A percentile compares a stretch with the other conserved stretches of the same genome.
These are phyloP conservation scores for Ifrita kowaldi DNA, from an alignment of 2,113 vertebrate species.

Conservation along the genomic window DNA sequence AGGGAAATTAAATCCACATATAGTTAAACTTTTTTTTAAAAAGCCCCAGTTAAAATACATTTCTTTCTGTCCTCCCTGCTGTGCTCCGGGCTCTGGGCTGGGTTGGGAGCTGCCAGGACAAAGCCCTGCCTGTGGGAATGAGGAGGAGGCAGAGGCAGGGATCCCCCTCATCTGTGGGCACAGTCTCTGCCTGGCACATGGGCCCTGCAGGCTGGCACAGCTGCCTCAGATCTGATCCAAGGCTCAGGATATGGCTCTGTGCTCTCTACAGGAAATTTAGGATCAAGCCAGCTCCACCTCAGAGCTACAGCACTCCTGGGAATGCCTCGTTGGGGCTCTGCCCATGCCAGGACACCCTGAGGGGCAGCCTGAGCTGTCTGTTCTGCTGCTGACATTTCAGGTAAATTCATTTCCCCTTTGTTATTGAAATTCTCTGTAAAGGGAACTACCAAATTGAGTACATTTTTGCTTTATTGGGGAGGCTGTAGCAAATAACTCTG, in stretches of 20 bases:
- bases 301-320: neutral
- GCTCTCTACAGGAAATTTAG: neutral
- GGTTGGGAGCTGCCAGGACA: neutral
- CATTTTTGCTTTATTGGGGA: neutral
- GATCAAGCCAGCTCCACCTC: neutral
- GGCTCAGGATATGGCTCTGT: neutral
- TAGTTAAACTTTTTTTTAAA: accelerated
- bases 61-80: neutral
- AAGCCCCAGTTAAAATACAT: neutral
- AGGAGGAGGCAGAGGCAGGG: neutral
- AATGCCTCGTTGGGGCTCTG: neutral
- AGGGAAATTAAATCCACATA: neutral
- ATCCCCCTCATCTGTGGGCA: neutral
- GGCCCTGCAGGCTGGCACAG: neutral
- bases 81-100: neutral
- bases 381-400: neutral
- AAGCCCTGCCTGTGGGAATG: neutral
- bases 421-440: neutral
- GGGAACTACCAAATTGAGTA: neutral
- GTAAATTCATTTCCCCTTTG: neutral
- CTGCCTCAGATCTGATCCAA: neutral
- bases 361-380: neutral
- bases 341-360: neutral
- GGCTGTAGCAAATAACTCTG: neutral
- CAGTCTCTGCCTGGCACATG: neutral